These are phyloP conservation scores for Trochalopteron elliotii DNA, from an alignment of 2,113 vertebrate genomes.

Conservation along the genomic window DNA sequence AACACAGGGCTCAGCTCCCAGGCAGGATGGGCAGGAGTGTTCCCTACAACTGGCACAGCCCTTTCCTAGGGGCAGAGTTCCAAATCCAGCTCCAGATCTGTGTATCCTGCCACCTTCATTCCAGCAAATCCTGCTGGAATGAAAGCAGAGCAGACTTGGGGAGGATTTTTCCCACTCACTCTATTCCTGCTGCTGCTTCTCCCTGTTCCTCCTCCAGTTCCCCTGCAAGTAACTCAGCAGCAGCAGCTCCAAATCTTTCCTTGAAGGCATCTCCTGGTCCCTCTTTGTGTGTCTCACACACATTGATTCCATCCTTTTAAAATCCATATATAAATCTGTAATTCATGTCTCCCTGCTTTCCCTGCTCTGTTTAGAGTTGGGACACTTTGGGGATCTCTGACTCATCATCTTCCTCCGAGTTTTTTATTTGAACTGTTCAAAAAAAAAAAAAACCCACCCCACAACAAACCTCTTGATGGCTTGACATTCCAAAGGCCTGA, in stretches of 20 bases:
- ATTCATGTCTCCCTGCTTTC: accelerated
- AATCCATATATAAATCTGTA: too few species aligned
- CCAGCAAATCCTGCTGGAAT: neutral
- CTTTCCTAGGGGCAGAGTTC: neutral
- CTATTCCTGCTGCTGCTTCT: neutral
- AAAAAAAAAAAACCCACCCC: neutral
- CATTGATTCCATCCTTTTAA: neutral
- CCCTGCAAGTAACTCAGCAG: neutral
- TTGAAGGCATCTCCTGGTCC: neutral
- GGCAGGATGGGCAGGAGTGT: neutral
- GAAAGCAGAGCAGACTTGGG: neutral
- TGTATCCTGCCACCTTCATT: conserved; percentile 7
- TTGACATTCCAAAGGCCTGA: conserved; percentile 2
- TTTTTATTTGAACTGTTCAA: neutral
- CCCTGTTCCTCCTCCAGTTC: neutral
- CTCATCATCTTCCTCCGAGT: neutral
- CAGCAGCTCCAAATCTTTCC: neutral
- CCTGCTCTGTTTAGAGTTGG: neutral
- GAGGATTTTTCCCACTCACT: neutral
- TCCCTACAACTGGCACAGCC: neutral
- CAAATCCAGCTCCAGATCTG: neutral
- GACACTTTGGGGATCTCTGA: neutral
- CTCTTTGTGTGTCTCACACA: neutral
- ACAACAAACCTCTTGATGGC: neutral
- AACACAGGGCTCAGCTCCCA: neutral